Conservation (phyloP, 2,888 invertebrate genomes). For the Platynereis dumerilii region DNA sequence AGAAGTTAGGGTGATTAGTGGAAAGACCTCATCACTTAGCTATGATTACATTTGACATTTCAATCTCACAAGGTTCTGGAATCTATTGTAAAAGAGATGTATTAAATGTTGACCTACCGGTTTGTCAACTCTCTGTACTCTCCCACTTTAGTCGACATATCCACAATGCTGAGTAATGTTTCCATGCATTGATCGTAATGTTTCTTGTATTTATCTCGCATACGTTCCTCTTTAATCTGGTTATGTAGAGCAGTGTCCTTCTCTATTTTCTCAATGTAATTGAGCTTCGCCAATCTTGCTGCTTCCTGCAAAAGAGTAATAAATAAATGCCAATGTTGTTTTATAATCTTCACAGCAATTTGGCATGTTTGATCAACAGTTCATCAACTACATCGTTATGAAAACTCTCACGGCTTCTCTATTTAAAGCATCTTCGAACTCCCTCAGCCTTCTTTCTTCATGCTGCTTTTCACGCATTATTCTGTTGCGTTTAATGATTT, state of each 20-base stretch:
- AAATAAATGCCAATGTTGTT: too few relatives aligned
- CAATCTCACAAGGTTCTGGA: neutral
- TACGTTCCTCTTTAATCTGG: constrained; percentile 56
- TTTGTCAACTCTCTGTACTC: constrained; percentile 62
- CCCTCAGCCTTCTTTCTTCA: constrained; percentile 55
- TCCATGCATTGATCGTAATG: constrained; percentile 58
- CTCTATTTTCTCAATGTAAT: constrained; percentile 56
- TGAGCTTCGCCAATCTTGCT: constrained; percentile 54
- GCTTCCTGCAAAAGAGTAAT: constrained; percentile 47
- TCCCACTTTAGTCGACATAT: constrained; percentile 58
- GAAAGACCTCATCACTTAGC: neutral
- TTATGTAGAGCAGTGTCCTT: constrained; percentile 59
- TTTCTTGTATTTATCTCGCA: constrained; percentile 52
- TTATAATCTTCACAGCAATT: too few relatives aligned
- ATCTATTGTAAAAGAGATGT: neutral
- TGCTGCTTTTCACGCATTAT: constrained; percentile 58
- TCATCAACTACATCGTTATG: too few relatives aligned
- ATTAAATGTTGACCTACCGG: constrained; percentile 47
- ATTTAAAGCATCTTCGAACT: constrained; percentile 62
- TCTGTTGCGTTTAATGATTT: constrained; percentile 58
- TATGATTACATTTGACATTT: neutral
- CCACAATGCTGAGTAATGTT: constrained; percentile 53
- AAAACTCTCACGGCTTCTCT: constrained; percentile 60
- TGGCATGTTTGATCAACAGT: neutral
- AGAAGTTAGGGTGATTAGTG: neutral